phyloP scores from a whole-genome alignment of 2,113 vertebrate genomes.

The Oreotragus oreotragus region DNA sequence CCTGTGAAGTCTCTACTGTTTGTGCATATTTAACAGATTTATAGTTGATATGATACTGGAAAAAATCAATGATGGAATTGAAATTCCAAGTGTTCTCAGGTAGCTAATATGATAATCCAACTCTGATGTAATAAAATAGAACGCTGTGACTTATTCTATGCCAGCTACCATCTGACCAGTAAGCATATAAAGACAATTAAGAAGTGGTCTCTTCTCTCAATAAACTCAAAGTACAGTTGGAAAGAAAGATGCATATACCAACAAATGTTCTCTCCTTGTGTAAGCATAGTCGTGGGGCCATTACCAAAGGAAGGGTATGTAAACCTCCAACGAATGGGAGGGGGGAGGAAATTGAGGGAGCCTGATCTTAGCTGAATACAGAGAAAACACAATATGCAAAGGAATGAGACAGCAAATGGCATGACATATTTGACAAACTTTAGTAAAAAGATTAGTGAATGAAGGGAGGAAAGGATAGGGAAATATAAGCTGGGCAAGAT shows the following conservation, averaged over 20 bases:
- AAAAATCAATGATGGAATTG: background rate
- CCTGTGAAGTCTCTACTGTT: background rate
- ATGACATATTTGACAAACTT: background rate
- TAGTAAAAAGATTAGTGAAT: background rate
- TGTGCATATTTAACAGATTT: background rate
- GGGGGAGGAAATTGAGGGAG: fast-evolving
- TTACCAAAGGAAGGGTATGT: background rate
- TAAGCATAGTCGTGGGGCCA: background rate
- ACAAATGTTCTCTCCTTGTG: background rate
- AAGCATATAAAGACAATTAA: background rate
- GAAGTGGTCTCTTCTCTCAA: background rate
- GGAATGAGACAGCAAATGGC: background rate
- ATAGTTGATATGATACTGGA: background rate
- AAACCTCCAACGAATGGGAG: background rate
- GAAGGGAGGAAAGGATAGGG: background rate
- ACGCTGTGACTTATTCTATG: background rate
- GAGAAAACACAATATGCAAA: background rate
- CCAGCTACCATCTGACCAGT: background rate
- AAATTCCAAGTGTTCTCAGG: background rate
- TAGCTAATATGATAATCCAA: background rate
- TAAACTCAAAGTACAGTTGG: background rate
- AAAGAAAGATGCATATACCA: background rate
- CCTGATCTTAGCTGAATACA: background rate
- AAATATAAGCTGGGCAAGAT: background rate
- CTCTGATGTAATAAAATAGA: background rate